These are phyloP conservation scores for Steinernema carpocapsae DNA, from an alignment of 2,888 invertebrate species.

Conservation along the genomic window DNA sequence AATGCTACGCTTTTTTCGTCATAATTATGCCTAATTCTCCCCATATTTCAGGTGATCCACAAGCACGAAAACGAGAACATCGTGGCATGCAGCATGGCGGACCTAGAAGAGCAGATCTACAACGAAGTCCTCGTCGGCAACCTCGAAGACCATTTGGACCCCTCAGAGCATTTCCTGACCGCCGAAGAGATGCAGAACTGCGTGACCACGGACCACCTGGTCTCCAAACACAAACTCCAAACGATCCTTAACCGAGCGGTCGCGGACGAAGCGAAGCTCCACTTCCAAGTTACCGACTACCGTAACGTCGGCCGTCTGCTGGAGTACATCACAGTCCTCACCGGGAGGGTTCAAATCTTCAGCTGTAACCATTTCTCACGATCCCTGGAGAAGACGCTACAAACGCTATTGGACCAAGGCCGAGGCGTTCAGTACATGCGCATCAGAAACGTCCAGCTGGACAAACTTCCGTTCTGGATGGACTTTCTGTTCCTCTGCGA, in stretches of 20 bases:
- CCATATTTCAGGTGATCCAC: no score
- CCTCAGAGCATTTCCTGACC: conserved; percentile 2
- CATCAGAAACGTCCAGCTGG: no score
- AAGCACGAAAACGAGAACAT: neutral
- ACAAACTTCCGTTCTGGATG: no score
- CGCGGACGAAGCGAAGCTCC: neutral
- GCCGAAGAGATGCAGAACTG: neutral
- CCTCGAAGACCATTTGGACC: neutral
- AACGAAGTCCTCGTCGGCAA: conserved; percentile 17
- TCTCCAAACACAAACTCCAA: neutral
- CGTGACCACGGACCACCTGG: conserved; percentile 14
- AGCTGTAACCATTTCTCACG: neutral
- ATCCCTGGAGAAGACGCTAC: conserved; percentile 6
- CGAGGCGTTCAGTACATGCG: no score
- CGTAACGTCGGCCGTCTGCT: neutral
- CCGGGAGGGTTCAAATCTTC: neutral
- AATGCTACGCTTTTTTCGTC: no score
- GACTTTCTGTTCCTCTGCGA: no score
- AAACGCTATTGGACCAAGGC: no score
- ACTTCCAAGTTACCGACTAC: neutral
- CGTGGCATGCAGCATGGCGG: neutral
- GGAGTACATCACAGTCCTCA: neutral
- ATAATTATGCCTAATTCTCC: no score
- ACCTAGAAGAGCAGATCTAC: neutral
- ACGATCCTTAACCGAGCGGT: neutral